Conservation (phyloP, 2,888 invertebrate genomes). For the Pterostichus madidus region DNA sequence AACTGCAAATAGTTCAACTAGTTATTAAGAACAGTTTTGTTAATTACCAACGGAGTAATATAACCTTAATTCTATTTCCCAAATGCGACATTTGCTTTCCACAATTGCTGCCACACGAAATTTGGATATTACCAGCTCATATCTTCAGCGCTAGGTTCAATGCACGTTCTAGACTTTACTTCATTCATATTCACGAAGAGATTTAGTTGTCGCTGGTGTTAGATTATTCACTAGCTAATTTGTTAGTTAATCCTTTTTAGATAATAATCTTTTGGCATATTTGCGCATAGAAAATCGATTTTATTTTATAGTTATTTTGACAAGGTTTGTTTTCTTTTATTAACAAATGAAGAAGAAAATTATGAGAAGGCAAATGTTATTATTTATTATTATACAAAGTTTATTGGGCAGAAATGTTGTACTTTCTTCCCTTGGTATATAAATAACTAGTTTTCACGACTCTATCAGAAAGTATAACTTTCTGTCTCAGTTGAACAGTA, state of each 20-base stretch:
- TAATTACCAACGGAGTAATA: slow-evolving; percentile 21
- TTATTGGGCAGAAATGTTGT: too few relatives aligned
- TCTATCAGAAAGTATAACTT: too few relatives aligned
- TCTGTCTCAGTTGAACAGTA: too few relatives aligned
- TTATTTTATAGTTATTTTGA: too few relatives aligned
- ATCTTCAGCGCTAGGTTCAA: slow-evolving; percentile 26
- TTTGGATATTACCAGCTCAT: slow-evolving; percentile 28
- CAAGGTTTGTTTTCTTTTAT: too few relatives aligned
- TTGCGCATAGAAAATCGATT: not conserved
- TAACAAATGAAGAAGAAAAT: too few relatives aligned
- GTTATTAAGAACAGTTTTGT: slow-evolving; percentile 49
- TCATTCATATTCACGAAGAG: slow-evolving; percentile 52
- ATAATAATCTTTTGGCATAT: not conserved
- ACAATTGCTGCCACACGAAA: slow-evolving; percentile 42
- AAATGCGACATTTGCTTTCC: slow-evolving; percentile 28
- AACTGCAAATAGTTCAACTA: slow-evolving; percentile 29
- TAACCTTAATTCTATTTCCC: slow-evolving; percentile 46
- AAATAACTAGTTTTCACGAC: too few relatives aligned
- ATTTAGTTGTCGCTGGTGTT: slow-evolving; percentile 21
- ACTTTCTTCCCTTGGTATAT: too few relatives aligned
- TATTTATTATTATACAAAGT: too few relatives aligned
- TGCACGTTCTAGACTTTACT: slow-evolving; percentile 13
- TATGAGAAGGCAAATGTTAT: too few relatives aligned
- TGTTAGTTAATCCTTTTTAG: slow-evolving; percentile 1
- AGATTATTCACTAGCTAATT: slow-evolving; percentile 6